A percentile compares a stretch with the other conserved stretches of the same genome.
Evolutionary conservation across 2,888 invertebrate species (phyloP).

Genomic region (Cerastis rubricosa): DNA sequence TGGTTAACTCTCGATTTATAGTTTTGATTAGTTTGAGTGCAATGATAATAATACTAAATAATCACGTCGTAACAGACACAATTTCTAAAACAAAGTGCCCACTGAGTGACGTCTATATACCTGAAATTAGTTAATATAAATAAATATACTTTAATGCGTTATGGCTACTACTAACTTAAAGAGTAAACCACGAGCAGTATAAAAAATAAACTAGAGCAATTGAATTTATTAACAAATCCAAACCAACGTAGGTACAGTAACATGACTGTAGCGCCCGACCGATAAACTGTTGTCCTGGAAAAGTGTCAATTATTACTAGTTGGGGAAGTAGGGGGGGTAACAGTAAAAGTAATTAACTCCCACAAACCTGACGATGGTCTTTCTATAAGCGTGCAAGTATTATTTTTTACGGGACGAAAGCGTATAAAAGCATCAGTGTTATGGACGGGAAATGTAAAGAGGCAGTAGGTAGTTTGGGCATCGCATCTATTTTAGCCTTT

Average conservation of each 20-base stretch:
- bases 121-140: not conserved
- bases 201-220: not conserved
- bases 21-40: not conserved
- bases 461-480: constrained; percentile 66
- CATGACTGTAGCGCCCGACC: not conserved
- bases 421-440: constrained; percentile 42
- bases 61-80: not conserved
- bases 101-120: not conserved
- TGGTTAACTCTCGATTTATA: not conserved
- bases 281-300: constrained; percentile 2
- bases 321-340: not conserved
- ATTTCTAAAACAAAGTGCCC: constrained; percentile 1
- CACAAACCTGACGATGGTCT: constrained; percentile 24
- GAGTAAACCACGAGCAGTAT: not conserved
- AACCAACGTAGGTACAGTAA: not conserved
- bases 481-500: constrained; percentile 58
- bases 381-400: constrained; percentile 24
- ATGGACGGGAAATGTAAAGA: constrained; percentile 65
- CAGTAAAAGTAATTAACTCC: not conserved
- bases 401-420: constrained; percentile 48
- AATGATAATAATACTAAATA: not conserved
- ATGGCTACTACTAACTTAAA: not conserved
- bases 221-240: not conserved
- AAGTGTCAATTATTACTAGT: not conserved
- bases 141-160: not conserved